These are phyloP conservation scores for Plagiodera versicolora DNA, from an alignment of 2,888 invertebrate species.

Conservation along the genomic window DNA sequence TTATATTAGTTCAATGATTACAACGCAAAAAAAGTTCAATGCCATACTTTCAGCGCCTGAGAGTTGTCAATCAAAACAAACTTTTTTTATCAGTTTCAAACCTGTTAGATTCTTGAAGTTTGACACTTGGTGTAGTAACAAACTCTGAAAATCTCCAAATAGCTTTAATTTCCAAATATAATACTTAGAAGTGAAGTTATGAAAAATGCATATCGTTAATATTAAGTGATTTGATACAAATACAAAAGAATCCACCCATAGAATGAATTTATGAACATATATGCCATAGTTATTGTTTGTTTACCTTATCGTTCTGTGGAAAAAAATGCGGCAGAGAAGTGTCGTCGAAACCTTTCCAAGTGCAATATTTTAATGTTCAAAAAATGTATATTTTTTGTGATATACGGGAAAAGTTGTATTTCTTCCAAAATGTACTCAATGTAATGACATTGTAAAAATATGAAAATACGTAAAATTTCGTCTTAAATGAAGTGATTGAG, in stretches of 20 bases:
- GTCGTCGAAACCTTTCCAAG: conserved; percentile 39
- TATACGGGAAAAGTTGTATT: conserved; percentile 46
- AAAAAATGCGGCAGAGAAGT: conserved; percentile 43
- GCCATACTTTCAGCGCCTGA: conserved; percentile 20
- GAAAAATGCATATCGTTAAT: conserved; percentile 52
- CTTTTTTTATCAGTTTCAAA: conserved; percentile 14
- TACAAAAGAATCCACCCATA: conserved; percentile 47
- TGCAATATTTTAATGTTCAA: conserved; percentile 50
- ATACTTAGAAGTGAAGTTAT: conserved; percentile 42
- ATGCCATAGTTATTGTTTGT: conserved; percentile 38
- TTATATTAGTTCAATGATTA: conserved; percentile 18
- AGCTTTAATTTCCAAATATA: conserved; percentile 50
- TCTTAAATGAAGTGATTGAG: conserved; percentile 37
- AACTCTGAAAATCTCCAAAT: conserved; percentile 35
- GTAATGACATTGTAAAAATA: conserved; percentile 53
- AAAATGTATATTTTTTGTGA: conserved; percentile 50
- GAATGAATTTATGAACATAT: conserved; percentile 35
- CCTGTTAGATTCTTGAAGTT: background rate
- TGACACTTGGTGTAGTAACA: conserved; percentile 15
- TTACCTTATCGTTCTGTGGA: conserved; percentile 26
- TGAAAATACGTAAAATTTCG: conserved; percentile 50
- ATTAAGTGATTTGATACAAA: conserved; percentile 45
- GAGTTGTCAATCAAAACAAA: conserved; percentile 21
- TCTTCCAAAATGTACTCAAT: conserved; percentile 52
- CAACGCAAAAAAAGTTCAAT: conserved; percentile 21